Percentiles rank a stretch among this genome's conserved stretches.
phyloP scores from a whole-genome alignment of 2,888 invertebrate species.

The Pyrocoelia pectoralis region DNA sequence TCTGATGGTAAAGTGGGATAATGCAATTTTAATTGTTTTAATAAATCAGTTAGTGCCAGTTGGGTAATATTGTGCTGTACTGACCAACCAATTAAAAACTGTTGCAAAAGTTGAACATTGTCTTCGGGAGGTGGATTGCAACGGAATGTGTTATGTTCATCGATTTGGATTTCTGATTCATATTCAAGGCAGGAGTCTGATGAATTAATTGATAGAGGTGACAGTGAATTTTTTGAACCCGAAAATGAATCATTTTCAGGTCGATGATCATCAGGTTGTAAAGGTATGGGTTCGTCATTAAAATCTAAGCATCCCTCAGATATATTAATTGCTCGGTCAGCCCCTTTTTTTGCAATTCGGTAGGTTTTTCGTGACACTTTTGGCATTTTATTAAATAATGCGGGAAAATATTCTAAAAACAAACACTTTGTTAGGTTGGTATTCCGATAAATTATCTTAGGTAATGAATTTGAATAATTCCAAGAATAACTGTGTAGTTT shows the following conservation, averaged over 20 bases:
- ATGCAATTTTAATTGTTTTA: neutral
- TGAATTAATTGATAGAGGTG: neutral
- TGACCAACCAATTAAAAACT: constrained; percentile 1
- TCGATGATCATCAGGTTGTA: too few species aligned
- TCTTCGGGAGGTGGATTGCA: neutral
- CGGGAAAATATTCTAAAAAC: neutral
- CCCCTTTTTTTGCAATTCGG: constrained; percentile 2
- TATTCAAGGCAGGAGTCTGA: neutral
- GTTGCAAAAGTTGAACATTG: neutral
- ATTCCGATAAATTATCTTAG: too few species aligned
- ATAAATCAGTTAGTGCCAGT: neutral
- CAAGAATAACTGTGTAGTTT: too few species aligned
- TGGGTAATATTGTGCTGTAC: neutral
- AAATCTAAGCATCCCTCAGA: neutral
- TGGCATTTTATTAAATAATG: constrained; percentile 4
- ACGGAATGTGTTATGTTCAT: neutral
- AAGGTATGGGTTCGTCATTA: neutral
- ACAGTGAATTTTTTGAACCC: neutral
- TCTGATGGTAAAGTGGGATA: neutral
- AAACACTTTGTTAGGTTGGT: too few species aligned
- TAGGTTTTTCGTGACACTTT: too few species aligned
- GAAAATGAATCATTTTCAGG: too few species aligned
- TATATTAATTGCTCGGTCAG: constrained; percentile 1
- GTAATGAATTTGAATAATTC: too few species aligned
- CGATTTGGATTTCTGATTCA: neutral